Percentiles rank a stretch among this genome's conserved stretches.
These are phyloP conservation scores for Vultur gryphus DNA, from an alignment of 2,797 vertebrate species.

Conservation along the genomic window DNA sequence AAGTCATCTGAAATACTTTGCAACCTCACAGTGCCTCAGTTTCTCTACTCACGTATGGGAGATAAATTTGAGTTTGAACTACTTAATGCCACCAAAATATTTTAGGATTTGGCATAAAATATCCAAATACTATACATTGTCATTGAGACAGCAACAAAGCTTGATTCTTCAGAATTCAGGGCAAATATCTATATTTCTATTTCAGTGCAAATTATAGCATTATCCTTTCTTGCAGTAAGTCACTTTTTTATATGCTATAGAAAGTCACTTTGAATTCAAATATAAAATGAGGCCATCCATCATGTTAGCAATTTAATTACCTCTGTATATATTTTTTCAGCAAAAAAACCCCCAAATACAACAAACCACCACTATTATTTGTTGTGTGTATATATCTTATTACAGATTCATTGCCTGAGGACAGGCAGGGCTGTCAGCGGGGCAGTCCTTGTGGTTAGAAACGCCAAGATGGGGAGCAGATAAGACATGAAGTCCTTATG, in stretches of 20 bases:
- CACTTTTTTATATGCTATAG: conserved; percentile 60
- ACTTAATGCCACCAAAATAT: not conserved
- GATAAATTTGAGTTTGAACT: not conserved
- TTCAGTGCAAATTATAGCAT: conserved; percentile 10
- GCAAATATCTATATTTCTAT: conserved; percentile 44
- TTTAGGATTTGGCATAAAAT: not conserved
- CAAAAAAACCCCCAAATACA: conserved; percentile 71
- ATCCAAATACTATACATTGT: not conserved
- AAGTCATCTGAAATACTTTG: not conserved
- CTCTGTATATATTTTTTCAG: conserved; percentile 90
- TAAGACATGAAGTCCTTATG: conserved; percentile 69
- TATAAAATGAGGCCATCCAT: conserved; percentile 90
- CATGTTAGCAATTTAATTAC: conserved; percentile 99
- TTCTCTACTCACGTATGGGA: not conserved
- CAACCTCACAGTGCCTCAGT: not conserved
- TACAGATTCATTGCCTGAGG: conserved; percentile 83
- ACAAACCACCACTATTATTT: conserved; percentile 74
- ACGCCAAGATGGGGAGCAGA: conserved; percentile 72
- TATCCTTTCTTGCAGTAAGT: conserved; percentile 43
- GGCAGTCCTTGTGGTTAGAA: conserved; percentile 72
- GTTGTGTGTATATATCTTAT: conserved; percentile 84
- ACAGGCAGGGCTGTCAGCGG: conserved; percentile 72
- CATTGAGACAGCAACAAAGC: not conserved
- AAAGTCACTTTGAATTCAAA: conserved; percentile 82
- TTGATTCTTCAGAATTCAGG: not conserved